phyloP scores from a whole-genome alignment of 2,888 invertebrate genomes.

The Ommatoiulus sabulosus region DNA sequence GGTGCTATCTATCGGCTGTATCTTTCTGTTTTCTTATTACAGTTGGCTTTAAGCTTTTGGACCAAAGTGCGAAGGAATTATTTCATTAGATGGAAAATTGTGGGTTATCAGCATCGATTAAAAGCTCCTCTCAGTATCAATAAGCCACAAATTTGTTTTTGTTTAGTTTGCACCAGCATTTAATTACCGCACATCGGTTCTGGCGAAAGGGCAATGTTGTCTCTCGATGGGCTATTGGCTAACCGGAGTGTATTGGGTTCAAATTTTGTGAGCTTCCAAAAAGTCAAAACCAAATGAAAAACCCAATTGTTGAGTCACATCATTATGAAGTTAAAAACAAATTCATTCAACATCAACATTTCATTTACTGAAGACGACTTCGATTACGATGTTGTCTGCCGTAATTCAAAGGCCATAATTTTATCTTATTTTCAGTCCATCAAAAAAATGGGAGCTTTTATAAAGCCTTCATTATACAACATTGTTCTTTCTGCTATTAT shows the following conservation, averaged over 20 bases:
- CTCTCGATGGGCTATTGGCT: too few species aligned
- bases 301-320: not conserved
- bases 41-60: slow-evolving; percentile 36
- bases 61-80: slow-evolving; percentile 28
- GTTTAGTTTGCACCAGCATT: slow-evolving; percentile 11
- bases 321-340: not conserved
- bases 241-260: too few species aligned
- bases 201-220: too few species aligned
- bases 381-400: not conserved
- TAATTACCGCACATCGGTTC: not conserved
- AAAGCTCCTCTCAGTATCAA: not conserved
- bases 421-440: not conserved
- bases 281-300: not conserved
- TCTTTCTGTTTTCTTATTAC: slow-evolving; percentile 4
- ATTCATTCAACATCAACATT: not conserved
- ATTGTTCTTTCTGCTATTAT: not conserved
- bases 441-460: not conserved
- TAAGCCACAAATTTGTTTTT: not conserved
- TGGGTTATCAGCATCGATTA: not conserved
- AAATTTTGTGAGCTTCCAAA: not conserved
- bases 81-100: not conserved
- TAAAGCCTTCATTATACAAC: not conserved
- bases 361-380: not conserved
- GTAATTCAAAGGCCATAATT: not conserved
- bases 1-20: slow-evolving; percentile 39